Base-by-base conservation (phyloP, 2,113 vertebrate genomes). In the Tonatia bakeri region DNA sequence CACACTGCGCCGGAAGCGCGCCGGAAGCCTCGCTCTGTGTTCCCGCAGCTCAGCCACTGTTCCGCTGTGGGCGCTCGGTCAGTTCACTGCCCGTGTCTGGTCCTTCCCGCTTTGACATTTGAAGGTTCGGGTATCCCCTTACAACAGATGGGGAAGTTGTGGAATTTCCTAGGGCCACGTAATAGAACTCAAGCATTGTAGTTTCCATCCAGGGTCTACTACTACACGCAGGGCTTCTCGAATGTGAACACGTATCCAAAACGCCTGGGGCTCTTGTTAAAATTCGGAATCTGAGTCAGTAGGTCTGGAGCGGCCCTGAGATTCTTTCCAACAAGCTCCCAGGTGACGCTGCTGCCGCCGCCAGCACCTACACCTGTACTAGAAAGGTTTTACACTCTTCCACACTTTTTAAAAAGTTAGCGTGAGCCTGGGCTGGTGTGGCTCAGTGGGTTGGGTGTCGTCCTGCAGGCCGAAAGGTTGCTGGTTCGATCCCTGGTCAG, bases 1-100 rank as follows among this genome's bases (percentile, higher is more conserved):
- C 0, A 1, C 3, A 0, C 54, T 6, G n/a, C 15, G 0, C 40
- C 1, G n/a, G n/a, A n/a, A n/a, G n/a, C n/a, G n/a, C n/a, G n/a
- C n/a, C n/a, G 0, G 59, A 20, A 79, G 61, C 54, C 28, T 4
- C 0, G 67, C 26, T 36, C 36, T 50, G 24, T 14, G 50, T 50
- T 20, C 38, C 7, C 0, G 12, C 19, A 15, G 50, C 56, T 45
- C 50, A 4, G 22, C 10, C 20, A 0, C 38, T 0, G 38, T 20
- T 38, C 1, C 1, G 3, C 76, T 45, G 20, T 11, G 24, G 13
- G 24, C 33, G 3, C 67, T 26, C 1, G 4, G 9, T 15, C 67
- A 2, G 0, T 19, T 22, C 0, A 0, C 24, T 86, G 40, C 43
- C 20, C 7, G 2, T 64, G 69, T 28, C 85, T 16, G 80, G 38